Conservation (phyloP, 2,888 invertebrate species). For the Drosophila limbata region DNA sequence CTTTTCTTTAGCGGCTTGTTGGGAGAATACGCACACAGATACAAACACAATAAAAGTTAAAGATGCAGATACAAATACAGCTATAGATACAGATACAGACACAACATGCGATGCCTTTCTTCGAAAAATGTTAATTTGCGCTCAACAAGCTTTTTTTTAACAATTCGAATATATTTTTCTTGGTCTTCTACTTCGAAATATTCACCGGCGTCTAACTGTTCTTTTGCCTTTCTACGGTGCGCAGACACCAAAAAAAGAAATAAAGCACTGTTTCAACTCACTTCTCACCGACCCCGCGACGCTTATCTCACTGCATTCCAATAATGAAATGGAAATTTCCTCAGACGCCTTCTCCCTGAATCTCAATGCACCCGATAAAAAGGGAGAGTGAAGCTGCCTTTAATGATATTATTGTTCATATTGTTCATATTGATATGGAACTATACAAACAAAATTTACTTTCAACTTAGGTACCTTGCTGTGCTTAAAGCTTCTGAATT, state of each 20-base stretch:
- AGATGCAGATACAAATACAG: constrained; percentile 23
- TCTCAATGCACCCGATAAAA: constrained; percentile 11
- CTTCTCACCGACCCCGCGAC: constrained; percentile 6
- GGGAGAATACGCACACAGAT: constrained; percentile 4
- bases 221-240: constrained; percentile 59
- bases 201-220: constrained; percentile 56
- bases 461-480: not conserved
- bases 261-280: constrained; percentile 19
- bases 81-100: constrained; percentile 20
- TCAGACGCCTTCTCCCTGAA: not conserved
- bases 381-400: constrained; percentile 23
- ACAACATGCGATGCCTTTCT: constrained; percentile 48
- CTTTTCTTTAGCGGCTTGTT: constrained; percentile 24
- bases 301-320: constrained; percentile 24
- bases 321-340: constrained; percentile 73
- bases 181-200: constrained; percentile 29
- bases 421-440: constrained; percentile 1
- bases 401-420: not conserved
- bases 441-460: not conserved
- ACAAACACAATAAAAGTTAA: constrained; percentile 1
- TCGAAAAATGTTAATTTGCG: constrained; percentile 68
- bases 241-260: not conserved
- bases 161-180: constrained; percentile 32
- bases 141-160: constrained; percentile 41
- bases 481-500: too few species aligned